A percentile compares a stretch with the other conserved stretches of the same genome.
phyloP scores from a whole-genome alignment of 2,888 invertebrate species.

The Chorisops tibialis region DNA sequence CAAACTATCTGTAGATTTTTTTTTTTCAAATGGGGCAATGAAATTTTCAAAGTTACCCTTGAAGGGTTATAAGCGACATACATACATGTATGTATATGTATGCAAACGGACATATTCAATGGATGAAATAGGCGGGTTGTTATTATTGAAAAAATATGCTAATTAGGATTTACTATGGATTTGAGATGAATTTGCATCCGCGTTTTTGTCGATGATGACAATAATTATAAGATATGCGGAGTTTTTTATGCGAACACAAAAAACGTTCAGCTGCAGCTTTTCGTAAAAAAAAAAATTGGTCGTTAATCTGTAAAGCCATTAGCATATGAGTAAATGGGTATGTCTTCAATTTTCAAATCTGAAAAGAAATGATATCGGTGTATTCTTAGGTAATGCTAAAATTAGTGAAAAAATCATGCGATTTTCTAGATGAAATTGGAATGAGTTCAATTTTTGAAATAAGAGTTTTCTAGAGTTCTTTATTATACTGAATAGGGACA shows the following conservation, averaged over 20 bases:
- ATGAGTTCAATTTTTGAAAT: too few relatives aligned
- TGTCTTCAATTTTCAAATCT: too few relatives aligned
- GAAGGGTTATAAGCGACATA: not conserved
- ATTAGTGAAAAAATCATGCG: too few relatives aligned
- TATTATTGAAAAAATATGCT: conserved; percentile 32
- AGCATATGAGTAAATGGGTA: too few relatives aligned
- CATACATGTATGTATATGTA: too few relatives aligned
- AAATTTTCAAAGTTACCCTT: not conserved
- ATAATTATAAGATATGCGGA: not conserved
- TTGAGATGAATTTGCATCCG: not conserved
- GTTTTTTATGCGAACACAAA: not conserved
- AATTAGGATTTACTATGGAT: conserved; percentile 20
- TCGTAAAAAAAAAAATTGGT: too few relatives aligned
- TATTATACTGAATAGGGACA: too few relatives aligned
- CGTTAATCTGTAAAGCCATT: too few relatives aligned
- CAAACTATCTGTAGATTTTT: not conserved
- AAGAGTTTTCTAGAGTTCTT: too few relatives aligned
- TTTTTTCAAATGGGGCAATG: not conserved
- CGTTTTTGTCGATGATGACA: not conserved
- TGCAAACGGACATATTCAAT: not conserved
- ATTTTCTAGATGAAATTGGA: too few relatives aligned
- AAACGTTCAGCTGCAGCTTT: not conserved
- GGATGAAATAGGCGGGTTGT: conserved; percentile 28
- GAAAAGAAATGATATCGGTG: too few relatives aligned
- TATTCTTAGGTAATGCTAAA: too few relatives aligned